Evolutionary conservation across 2,888 invertebrate genomes (phyloP), one percentile per base, ranked within the genome.

Genomic region (Philereme transversata): DNA sequence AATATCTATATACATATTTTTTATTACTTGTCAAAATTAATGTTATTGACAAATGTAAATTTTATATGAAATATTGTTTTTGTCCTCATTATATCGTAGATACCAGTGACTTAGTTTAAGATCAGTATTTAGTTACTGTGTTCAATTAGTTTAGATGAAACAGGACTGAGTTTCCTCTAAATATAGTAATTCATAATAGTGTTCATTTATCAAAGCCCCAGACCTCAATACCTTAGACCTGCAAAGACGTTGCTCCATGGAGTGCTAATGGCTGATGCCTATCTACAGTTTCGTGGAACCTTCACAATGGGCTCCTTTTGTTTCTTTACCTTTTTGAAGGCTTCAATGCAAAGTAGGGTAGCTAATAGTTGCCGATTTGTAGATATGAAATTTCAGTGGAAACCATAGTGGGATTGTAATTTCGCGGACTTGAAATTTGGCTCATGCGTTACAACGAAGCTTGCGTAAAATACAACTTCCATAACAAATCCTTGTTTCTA

Each of bases 191-290:
- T 43, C 43, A 43, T 34, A 51, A 51, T 51, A 51, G 43, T 34
- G 43, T 51, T 51, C 43, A 51, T 51, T 51, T 34, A 51, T 41
- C 51, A 51, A 41, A 41, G 34, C 4, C 6, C 6, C 49, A 51
- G 51, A 41, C 41, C 22, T 33, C 9, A 41, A 38, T 38, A 38
- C 38, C 38, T 50, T 50, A 38, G 51, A 53, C 53, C 33, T 46
- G 46, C 47, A 47, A 38, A 54, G 54, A 38, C 38, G 53, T 54
- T 53, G 38, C 6, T 46, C 22, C 46, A 22, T 46, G 35, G 45
- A 40, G n/a, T 54, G 54, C 40, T 54, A 54, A 54, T 54, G 47
- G 54, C 54, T 54, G 46, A 54, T 54, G 54, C 46, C 47, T 54
- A 54, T 54, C 54, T 54, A 47, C 51, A 44, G 43, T 44, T 52